phyloP scores from a whole-genome alignment of 2,888 invertebrate species.

The Macrosiphum euphorbiae region DNA sequence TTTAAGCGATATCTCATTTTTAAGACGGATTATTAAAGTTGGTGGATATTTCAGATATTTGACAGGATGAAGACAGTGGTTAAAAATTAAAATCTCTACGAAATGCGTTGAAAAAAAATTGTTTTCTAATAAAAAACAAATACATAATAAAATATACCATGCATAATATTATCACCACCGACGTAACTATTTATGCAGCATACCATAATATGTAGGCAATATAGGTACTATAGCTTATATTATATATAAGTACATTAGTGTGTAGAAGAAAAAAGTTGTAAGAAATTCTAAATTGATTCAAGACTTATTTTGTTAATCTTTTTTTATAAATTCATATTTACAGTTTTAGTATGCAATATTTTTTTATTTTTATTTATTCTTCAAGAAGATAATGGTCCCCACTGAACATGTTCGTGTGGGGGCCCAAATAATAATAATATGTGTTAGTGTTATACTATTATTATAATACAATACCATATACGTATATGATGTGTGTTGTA shows the following conservation, averaged over 20 bases:
- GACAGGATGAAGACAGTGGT: background rate
- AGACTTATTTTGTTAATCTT: background rate
- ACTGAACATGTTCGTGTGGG: no score
- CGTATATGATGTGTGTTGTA: no score
- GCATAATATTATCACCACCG: background rate
- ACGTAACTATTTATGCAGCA: background rate
- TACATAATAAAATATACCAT: background rate
- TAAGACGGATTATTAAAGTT: background rate
- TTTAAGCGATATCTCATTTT: background rate
- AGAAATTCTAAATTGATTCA: background rate
- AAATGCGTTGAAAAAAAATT: background rate
- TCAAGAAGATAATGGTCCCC: no score
- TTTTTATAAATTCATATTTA: background rate
- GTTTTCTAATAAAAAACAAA: no score
- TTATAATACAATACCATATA: background rate
- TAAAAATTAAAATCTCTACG: background rate
- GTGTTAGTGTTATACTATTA: background rate
- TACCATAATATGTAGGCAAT: background rate
- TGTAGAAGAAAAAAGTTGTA: background rate
- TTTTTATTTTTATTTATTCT: no score
- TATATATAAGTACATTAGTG: background rate
- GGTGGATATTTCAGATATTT: background rate
- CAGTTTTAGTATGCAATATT: background rate
- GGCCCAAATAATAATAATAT: background rate
- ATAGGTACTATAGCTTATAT: no score